Percentiles rank a stretch among this genome's conserved stretches.
These are phyloP conservation scores for Rhadina sibilatrix DNA, from an alignment of 2,113 vertebrate genomes.

Conservation along the genomic window DNA sequence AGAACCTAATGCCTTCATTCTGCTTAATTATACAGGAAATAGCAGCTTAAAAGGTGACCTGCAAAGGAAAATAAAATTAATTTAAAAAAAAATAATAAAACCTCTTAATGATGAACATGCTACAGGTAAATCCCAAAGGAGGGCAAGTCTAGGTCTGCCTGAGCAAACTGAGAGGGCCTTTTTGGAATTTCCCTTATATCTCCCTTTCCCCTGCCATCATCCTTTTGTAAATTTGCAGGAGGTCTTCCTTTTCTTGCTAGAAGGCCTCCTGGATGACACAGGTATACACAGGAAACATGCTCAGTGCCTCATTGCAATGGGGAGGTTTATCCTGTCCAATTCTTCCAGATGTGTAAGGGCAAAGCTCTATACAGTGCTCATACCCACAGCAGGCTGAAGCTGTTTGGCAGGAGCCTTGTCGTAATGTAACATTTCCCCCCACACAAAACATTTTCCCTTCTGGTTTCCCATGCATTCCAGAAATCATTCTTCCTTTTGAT, in stretches of 20 bases:
- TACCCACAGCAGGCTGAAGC: not conserved
- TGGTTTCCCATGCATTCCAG: not conserved
- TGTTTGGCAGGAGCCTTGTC: not conserved
- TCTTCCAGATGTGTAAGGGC: not conserved
- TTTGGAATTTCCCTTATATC: constrained; percentile 47
- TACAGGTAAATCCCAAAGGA: constrained; percentile 42
- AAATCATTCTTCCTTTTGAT: not conserved
- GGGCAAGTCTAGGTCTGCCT: constrained; percentile 55
- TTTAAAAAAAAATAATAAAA: constrained; percentile 18
- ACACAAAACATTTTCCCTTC: not conserved
- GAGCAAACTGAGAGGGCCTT: constrained; percentile 31
- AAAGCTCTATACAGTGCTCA: not conserved
- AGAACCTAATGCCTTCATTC: constrained; percentile 63
- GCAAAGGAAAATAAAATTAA: constrained; percentile 67
- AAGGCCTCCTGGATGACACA: constrained; percentile 6
- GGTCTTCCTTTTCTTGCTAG: not conserved
- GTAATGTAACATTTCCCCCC: not conserved
- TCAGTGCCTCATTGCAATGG: not conserved
- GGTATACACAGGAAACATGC: not conserved
- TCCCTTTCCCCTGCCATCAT: not conserved
- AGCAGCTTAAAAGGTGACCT: constrained; percentile 62
- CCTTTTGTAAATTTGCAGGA: not conserved
- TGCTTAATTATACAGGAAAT: constrained; percentile 68
- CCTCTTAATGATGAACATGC: constrained; percentile 5
- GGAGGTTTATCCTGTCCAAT: not conserved